A percentile compares a stretch with the other conserved stretches of the same genome.
phyloP scores from a whole-genome alignment of 30 jellyfish, hydroid and myxozoan species.

The Aurelia aurita region DNA sequence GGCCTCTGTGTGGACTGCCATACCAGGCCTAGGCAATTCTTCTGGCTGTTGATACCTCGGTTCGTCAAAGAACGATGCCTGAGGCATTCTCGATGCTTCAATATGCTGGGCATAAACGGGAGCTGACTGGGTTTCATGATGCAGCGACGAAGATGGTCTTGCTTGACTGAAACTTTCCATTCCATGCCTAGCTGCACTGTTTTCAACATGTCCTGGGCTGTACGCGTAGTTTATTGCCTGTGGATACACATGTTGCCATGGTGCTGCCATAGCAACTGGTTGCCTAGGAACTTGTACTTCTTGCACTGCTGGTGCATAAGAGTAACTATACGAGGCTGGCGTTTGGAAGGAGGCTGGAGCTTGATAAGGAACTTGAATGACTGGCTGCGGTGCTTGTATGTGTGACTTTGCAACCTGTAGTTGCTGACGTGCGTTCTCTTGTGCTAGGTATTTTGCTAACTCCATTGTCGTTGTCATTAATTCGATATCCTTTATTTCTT shows the following conservation, averaged over 20 bases:
- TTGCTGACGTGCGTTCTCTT: conserved; percentile 78
- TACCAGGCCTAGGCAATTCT: conserved; percentile 46
- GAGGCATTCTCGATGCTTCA: conserved; percentile 15
- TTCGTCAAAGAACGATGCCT: conserved; percentile 18
- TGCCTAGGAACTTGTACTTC: conserved; percentile 31
- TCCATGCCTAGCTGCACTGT: conserved; percentile 1
- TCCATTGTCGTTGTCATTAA: conserved; percentile 91
- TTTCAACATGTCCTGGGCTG: conserved; percentile 24
- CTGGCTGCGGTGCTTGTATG: conserved; percentile 20
- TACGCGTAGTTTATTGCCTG: conserved; percentile 64
- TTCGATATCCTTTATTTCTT: conserved; percentile 83
- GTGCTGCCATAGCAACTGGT: conserved; percentile 49
- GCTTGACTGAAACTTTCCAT: conserved; percentile 8
- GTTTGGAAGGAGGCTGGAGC: conserved; percentile 11
- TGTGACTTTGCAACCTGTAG: conserved; percentile 70
- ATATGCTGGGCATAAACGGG: not conserved
- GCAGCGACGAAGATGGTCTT: not conserved
- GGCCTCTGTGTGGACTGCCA: conserved; percentile 48
- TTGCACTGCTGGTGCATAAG: conserved; percentile 30
- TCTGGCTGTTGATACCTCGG: conserved; percentile 41
- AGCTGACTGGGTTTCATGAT: not conserved
- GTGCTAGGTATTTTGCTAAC: conserved; percentile 91
- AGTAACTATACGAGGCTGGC: conserved; percentile 23
- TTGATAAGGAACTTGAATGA: conserved; percentile 9
- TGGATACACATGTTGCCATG: conserved; percentile 60